Base-by-base conservation (phyloP, 2,113 vertebrate genomes). In the Malaclemys terrapin region DNA sequence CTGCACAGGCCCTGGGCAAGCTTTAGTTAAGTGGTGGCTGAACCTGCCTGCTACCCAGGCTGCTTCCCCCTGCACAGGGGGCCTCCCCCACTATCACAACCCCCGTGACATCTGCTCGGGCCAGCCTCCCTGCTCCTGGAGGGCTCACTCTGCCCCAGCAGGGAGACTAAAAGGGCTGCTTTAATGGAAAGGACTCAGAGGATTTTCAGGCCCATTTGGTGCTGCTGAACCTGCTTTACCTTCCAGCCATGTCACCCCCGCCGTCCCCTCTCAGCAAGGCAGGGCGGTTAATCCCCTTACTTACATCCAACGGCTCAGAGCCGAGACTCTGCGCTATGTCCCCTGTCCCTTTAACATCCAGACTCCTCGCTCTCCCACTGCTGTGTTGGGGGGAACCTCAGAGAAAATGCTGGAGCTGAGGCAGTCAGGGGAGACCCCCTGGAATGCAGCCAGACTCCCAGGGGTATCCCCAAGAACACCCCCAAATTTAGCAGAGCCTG, bases 111-210 rank as follows among this genome's bases (percentile, higher is more conserved):
- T 42, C 50, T 57, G 56, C 35, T 11, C 53, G 25, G 20, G 50
- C 50, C 8, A 4, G 2, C 59, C n/a, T 89, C 82, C 72, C 50
- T 7, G 54, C 25, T 12, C 0, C 62, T 76, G 57, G 59, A 42
- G 22, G 0, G 0, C 1, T 27, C 4, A 47, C 88, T 38, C 62
- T 17, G 83, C 17, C 80, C 83, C 0, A 0, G 42, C 79, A 17
- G 45, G 72, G 53, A 78, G 57, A 47, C 29, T 38, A 49, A 50
- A 42, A 82, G 78, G 45, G 12, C 47, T 84, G 31, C 25, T 49
- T 84, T 57, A 50, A 52, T 52, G 42, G 31, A 56, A 59, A 69
- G 22, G 31, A 24, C 45, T 45, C 24, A 1, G 25, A 29, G 75
- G 75, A 35, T 80, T 85, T 69, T n/a, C 31, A 38, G 42, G 31